Base-by-base conservation (phyloP, 2,113 vertebrate species). In the Laticauda laticaudata region DNA sequence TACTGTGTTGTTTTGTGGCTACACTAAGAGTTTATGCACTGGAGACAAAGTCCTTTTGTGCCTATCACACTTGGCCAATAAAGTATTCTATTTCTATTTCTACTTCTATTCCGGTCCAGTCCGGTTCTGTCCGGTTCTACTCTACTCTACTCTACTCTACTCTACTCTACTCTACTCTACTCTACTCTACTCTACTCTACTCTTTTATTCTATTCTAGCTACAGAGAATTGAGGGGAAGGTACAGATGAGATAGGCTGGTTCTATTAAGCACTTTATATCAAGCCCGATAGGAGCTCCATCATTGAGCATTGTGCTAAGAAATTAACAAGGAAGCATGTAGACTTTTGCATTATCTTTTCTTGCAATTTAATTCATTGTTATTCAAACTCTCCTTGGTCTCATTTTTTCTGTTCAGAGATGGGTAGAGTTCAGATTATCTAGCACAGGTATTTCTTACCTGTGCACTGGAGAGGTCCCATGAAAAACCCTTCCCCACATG, bases 401-500 rank as follows among this genome's bases (percentile, higher is more conserved):
- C 24, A 45, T 59, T 15, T 59, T 88, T 88, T 15, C 34, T 48
- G 5, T 81, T 81, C 69, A 21, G 69, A 53, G 48, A 29, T 15
- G 21, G 57, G 23, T 15, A 12, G 34, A 3, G 55, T 43, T 59
- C 15, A 23, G 34, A 43, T 26, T 59, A 57, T 21, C 39, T 39
- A 59, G 11, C 14, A 21, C 9, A 39, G n/a, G 2, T 24, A 29
- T 26, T 5, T 45, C 14, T 95, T 97, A 98, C 98, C 98, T 97
- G 96, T 90, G 90, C 98, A 99, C 87, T 96, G 94, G 92, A 96
- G 96, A 89, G 57, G 96, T 88, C 98, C 97, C 95, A 96, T 98
- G 59, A 97, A 98, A 90, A 97, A 98, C 45, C 97, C 96, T 0
- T 95, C 85, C 56, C 97, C 98, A 3, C 98, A 99, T 2, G 93